Base-by-base conservation (phyloP, 1,140 invertebrate genomes). In the Macrosteles quadrilineatus region DNA sequence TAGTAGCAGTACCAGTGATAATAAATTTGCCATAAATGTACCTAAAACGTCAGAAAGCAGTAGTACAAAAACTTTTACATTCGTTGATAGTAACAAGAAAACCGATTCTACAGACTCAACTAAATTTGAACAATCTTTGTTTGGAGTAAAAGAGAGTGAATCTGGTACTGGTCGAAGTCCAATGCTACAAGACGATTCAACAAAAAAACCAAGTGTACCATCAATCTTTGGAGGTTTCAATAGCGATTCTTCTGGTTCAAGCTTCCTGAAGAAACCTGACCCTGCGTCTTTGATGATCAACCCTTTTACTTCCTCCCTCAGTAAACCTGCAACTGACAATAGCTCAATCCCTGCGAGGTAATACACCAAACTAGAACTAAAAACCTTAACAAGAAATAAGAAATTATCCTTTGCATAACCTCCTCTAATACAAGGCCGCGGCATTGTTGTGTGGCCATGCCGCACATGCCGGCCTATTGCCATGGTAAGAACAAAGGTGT, bases 191-290 rank as follows among this genome's bases (percentile, higher is more conserved):
- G 23, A n/a, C 6, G 31, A 30, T 4, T 21, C 27, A 9, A 29
- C 14, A 59, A 59, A 23, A n/a, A 36, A 66, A 59, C 32, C 29
- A 40, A 29, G 21, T 36, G 57, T 29, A 19, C 67, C 47, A 25
- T 75, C 78, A 2, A 74, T 79, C 69, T 80, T 81, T 73, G 73
- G 76, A 25, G 79, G 74, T 62, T 45, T 75, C 14, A 74, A 19
- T 47, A 65, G 57, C 32, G 14, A 21, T 43, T 69, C 59, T 19
- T 64, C 45, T 14, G 57, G 67, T 1, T 64, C 68, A 25, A 66
- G 32, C 23, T 64, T 69, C 12, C 30, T 67, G 31, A 31, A 30
- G n/a, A 71, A 67, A 63, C 65, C 65, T 47, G 65, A 67, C 45
- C 30, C 50, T 43, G 65, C 64, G 21, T 59, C 64, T 17, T 29